Evolutionary conservation across 2,113 vertebrate species (phyloP).

Genomic region (Pitta sordida): DNA sequence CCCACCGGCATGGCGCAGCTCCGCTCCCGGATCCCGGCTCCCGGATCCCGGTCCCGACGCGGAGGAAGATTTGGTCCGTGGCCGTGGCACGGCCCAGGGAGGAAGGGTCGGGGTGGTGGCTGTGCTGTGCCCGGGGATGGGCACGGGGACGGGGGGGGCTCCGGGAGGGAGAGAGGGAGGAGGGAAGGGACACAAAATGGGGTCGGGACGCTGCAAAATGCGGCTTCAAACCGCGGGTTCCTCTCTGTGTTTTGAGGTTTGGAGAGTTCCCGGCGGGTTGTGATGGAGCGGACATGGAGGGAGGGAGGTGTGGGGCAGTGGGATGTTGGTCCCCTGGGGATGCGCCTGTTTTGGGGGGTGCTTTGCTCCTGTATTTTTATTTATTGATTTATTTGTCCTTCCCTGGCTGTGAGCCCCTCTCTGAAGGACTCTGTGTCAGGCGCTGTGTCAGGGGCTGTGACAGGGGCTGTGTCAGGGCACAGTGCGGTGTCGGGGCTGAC

Average conservation of each 20-base stretch:
- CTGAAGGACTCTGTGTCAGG: neutral
- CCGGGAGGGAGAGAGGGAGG: too few species aligned
- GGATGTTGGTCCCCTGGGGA: neutral
- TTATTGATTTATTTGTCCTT: too few species aligned
- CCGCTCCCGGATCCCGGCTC: too few species aligned
- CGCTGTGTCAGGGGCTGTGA: neutral
- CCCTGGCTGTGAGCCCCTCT: neutral
- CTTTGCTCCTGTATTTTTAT: neutral
- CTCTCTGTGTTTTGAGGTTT: neutral
- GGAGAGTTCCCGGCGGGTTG: neutral
- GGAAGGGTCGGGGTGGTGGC: too few species aligned
- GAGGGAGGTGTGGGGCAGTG: neutral
- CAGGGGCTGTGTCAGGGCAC: accelerated
- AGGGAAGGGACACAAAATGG: neutral
- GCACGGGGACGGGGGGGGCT: neutral
- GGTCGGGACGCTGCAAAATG: neutral
- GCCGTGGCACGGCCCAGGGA: too few species aligned
- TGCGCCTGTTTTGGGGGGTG: neutral
- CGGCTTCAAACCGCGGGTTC: neutral
- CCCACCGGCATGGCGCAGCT: too few species aligned
- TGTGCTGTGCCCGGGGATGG: too few species aligned
- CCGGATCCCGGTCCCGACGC: too few species aligned
- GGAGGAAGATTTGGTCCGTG: too few species aligned
- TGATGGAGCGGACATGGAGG: neutral
- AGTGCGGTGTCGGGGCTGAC: neutral